These are phyloP conservation scores for Percina caprodes DNA, from an alignment of 2,113 vertebrate species.

Conservation along the genomic window DNA sequence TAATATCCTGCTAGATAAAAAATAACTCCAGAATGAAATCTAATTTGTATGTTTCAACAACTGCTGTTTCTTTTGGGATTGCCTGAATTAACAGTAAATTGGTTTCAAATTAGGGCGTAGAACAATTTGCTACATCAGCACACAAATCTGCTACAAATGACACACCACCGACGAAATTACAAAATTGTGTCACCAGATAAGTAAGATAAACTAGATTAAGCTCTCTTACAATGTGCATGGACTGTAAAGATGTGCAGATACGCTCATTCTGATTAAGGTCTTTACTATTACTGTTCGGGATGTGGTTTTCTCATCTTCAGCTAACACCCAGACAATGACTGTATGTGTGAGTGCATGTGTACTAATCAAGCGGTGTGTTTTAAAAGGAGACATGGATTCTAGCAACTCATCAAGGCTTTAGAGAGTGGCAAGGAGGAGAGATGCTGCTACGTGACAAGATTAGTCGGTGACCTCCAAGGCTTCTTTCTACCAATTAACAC, in stretches of 20 bases:
- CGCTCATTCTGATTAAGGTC: constrained; percentile 24
- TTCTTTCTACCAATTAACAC: constrained; percentile 78
- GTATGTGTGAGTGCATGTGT: constrained; percentile 6
- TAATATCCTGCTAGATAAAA: not conserved
- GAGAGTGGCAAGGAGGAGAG: constrained; percentile 48
- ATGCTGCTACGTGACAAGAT: constrained; percentile 66
- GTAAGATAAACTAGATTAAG: constrained; percentile 2
- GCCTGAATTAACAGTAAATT: constrained; percentile 16
- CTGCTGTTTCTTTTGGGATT: constrained; percentile 12
- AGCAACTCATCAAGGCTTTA: constrained; percentile 67
- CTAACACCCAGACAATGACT: constrained; percentile 24
- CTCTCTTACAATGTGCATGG: constrained; percentile 10
- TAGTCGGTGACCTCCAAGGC: constrained; percentile 71
- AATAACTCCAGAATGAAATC: constrained; percentile 2
- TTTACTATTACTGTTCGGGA: constrained; percentile 20
- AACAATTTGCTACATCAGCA: constrained; percentile 22
- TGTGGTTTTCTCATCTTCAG: constrained; percentile 42
- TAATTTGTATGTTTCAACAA: not conserved
- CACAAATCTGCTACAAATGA: constrained; percentile 8
- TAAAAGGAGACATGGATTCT: constrained; percentile 50
- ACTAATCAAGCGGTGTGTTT: constrained; percentile 66
- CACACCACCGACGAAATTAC: not conserved
- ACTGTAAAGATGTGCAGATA: constrained; percentile 18
- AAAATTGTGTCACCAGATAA: not conserved
- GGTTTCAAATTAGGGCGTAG: not conserved